Evolutionary conservation across 92 coral and sea anemone genomes (phyloP), one percentile per base, ranked within the genome.

Genomic region (Epizoanthus fatuus): DNA sequence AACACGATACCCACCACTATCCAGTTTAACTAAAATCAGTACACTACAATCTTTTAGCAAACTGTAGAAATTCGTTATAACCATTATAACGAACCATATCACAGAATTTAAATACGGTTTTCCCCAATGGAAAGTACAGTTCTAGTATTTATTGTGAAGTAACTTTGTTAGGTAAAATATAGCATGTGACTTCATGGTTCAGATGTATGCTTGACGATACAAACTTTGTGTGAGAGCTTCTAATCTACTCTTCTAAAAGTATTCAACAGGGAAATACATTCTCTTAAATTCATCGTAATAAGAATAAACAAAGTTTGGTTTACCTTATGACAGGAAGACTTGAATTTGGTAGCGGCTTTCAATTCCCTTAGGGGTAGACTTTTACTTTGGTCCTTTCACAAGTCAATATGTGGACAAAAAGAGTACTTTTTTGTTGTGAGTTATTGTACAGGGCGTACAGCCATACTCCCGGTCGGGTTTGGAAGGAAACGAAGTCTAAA

Each of bases 281-380:
- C 11, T 55, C 20, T 42, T 77, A 10, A 77, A 39, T 5, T 32
- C 63, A 59, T n/a, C 56, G 0, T 19, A 12, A 39, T 16, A 12
- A 60, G 22, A 19, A 75, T 58, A 37, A 75, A 77, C 12, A 77
- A 66, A 3, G 9, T 5, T 14, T 3, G 44, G 39, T 17, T 77
- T 77, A 77, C 70, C 82, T 77, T 40, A 12, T 13, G 17, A 19
- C 13, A 42, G 56, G 14, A 52, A 35, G 11, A 13, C 49, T 20
- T 15, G 53, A 7, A 10, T 6, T 77, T 8, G 62, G 49, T 77
- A 77, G 82, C 82, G 82, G 45, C 82, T 77, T 64, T 77, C 82
- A 77, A 77, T 59, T 58, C 70, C 67, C 15, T 49, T 59, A n/a
- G 65, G 44, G 19, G 39, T 60, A 51, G 70, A 5, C 20, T 1